These are phyloP conservation scores for Porites lutea DNA, from an alignment of 64 coral and sea anemone species.

Conservation along the genomic window DNA sequence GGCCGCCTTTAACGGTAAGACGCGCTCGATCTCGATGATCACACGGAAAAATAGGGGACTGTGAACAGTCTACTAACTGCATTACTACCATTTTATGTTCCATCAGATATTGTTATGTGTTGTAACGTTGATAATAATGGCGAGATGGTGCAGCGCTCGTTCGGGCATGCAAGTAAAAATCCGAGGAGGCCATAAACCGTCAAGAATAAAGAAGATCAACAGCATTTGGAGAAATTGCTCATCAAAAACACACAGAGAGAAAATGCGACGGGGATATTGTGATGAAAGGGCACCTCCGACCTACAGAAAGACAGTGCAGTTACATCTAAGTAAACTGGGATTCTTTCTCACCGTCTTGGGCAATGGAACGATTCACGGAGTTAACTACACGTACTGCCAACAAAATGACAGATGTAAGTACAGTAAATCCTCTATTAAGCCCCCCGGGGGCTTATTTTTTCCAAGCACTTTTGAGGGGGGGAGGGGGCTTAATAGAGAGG, in stretches of 20 bases:
- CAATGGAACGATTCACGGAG: conserved; percentile 36
- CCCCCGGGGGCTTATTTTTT: too few species aligned
- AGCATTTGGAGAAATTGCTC: background rate
- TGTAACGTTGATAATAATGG: background rate
- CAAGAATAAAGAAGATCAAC: background rate
- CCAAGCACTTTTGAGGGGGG: too few species aligned
- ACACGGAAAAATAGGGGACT: too few species aligned
- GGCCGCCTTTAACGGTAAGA: too few species aligned
- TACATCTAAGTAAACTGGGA: conserved; percentile 47
- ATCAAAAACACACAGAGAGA: too few species aligned
- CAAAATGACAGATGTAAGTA: conserved; percentile 33
- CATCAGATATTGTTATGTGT: conserved; percentile 15
- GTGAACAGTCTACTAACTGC: too few species aligned
- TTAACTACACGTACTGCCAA: conserved; percentile 30
- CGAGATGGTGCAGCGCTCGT: background rate
- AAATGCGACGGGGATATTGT: background rate
- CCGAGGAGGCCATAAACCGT: background rate
- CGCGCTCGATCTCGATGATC: too few species aligned
- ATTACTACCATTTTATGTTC: background rate
- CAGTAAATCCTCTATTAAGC: too few species aligned
- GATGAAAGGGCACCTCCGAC: background rate
- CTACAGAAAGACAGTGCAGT: background rate
- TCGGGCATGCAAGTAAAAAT: background rate
- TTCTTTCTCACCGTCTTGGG: conserved; percentile 14
- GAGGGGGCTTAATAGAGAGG: too few species aligned